Conservation (phyloP, 2,113 vertebrate species). For the Pontoporia blainvillei region DNA sequence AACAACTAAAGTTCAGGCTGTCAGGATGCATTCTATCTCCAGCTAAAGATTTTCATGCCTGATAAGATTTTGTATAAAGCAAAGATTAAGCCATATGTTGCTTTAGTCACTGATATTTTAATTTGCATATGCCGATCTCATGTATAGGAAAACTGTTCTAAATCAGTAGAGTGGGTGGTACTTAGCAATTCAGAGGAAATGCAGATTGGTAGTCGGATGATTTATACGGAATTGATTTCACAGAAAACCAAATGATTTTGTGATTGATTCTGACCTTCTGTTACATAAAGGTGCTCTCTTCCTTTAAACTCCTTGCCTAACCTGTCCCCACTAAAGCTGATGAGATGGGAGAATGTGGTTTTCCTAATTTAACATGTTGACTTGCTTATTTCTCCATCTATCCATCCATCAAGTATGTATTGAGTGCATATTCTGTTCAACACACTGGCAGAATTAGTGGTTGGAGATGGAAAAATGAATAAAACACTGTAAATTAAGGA, state of each 20-base stretch:
- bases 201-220: slow-evolving; percentile 36
- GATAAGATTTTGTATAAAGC: slow-evolving; percentile 61
- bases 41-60: slow-evolving; percentile 55
- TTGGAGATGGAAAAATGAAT: neutral
- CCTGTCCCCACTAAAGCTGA: neutral
- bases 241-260: slow-evolving; percentile 47
- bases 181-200: slow-evolving; percentile 55
- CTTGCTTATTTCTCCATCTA: neutral
- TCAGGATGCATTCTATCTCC: slow-evolving; percentile 47
- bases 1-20: slow-evolving; percentile 51
- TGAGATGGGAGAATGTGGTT: neutral
- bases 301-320: neutral
- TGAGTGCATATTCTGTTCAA: neutral
- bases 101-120: slow-evolving; percentile 64
- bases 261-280: slow-evolving; percentile 32
- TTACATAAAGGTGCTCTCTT: slow-evolving; percentile 10
- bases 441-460: neutral
- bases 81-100: slow-evolving; percentile 73
- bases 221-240: slow-evolving; percentile 37
- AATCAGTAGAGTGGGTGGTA: slow-evolving; percentile 64
- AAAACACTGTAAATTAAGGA: neutral
- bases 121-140: slow-evolving; percentile 62
- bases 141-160: slow-evolving; percentile 53
- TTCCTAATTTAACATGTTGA: neutral
- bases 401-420: neutral